These are phyloP conservation scores for Hippocampus kuda DNA, from an alignment of 2,797 vertebrate species.

Conservation along the genomic window DNA sequence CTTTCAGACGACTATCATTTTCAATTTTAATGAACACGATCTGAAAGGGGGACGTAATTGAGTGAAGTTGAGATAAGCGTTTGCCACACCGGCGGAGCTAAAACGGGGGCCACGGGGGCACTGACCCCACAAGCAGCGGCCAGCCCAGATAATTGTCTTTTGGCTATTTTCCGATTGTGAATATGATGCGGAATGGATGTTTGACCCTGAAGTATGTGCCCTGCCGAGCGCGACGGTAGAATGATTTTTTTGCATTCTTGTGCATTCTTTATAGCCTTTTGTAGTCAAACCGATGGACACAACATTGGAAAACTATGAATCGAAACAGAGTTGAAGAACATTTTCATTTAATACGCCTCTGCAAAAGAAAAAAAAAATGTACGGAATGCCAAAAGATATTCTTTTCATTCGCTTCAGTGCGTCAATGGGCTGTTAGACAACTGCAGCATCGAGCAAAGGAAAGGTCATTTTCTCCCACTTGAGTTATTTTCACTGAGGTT, in stretches of 20 bases:
- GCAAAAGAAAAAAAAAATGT: not conserved
- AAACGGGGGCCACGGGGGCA: no score
- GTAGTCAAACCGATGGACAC: not conserved
- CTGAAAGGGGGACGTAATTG: not conserved
- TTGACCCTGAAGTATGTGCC: not conserved
- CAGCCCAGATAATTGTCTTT: no score
- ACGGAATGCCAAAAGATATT: not conserved
- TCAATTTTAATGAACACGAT: slow-evolving; percentile 1
- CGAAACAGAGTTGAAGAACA: not conserved
- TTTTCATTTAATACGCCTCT: not conserved
- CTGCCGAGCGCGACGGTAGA: not conserved
- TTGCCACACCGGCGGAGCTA: not conserved
- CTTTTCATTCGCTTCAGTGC: not conserved
- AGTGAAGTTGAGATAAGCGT: not conserved
- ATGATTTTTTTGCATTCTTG: not conserved
- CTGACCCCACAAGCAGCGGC: no score
- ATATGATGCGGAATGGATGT: no score
- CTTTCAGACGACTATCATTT: slow-evolving; percentile 6
- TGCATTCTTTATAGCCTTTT: not conserved
- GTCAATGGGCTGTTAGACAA: not conserved
- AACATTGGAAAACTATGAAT: not conserved
- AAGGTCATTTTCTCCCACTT: slow-evolving; percentile 25
- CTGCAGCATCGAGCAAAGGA: slow-evolving; percentile 13
- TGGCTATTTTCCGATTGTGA: no score
- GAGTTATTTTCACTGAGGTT: slow-evolving; percentile 14